phyloP scores from a whole-genome alignment of 2,113 vertebrate genomes.

The Salvelinus fontinalis region DNA sequence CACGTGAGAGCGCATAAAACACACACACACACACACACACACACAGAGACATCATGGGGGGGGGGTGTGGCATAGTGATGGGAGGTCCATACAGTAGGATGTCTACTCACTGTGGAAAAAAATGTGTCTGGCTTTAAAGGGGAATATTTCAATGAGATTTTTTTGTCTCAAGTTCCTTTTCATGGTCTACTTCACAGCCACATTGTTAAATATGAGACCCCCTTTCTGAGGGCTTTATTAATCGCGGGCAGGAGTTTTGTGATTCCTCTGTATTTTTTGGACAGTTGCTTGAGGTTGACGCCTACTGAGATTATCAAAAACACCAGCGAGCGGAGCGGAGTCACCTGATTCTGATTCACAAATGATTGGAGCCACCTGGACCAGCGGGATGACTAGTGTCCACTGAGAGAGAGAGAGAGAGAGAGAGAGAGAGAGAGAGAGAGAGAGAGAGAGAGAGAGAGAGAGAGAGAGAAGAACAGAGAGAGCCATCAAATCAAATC shows the following conservation, averaged over 20 bases:
- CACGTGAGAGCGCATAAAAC: slow-evolving; percentile 20
- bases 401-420: slow-evolving; percentile 26
- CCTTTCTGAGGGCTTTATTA: slow-evolving; percentile 61
- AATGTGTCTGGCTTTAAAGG: slow-evolving; percentile 64
- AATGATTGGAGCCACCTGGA: slow-evolving; percentile 68
- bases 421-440: background rate
- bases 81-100: slow-evolving; percentile 66
- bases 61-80: background rate
- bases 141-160: slow-evolving; percentile 51
- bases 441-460: slow-evolving; percentile 4
- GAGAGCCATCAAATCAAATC: background rate
- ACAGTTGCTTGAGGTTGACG: slow-evolving; percentile 60
- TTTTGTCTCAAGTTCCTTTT: slow-evolving; percentile 59
- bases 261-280: slow-evolving; percentile 50
- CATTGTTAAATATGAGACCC: slow-evolving; percentile 58
- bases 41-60: background rate
- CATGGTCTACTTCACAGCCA: slow-evolving; percentile 57
- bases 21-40: background rate
- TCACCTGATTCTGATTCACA: slow-evolving; percentile 12
- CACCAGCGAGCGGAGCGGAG: slow-evolving; percentile 25
- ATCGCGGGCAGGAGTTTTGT: slow-evolving; percentile 50
- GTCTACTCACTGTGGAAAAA: slow-evolving; percentile 62
- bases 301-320: slow-evolving; percentile 61
- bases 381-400: slow-evolving; percentile 19
- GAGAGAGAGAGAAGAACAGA: background rate